These are phyloP conservation scores for Eupithecia subumbrata DNA, from an alignment of 2,888 invertebrate genomes.

Conservation along the genomic window DNA sequence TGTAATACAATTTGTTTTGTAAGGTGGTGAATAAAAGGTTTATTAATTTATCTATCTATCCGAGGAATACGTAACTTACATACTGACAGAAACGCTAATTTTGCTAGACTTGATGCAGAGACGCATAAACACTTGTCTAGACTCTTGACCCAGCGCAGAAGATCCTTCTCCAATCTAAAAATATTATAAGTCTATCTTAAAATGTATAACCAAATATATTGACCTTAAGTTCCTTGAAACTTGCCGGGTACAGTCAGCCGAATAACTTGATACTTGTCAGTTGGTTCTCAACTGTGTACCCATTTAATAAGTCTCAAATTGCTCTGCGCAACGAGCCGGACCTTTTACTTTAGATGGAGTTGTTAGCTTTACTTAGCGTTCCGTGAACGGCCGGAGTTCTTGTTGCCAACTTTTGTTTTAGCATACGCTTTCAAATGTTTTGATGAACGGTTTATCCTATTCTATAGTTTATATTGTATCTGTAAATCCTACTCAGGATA, in stretches of 20 bases:
- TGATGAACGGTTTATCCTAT: slow-evolving; percentile 11
- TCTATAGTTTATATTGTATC: not conserved
- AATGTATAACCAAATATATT: slow-evolving; percentile 6
- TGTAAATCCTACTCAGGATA: not conserved
- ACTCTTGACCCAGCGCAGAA: too few species aligned
- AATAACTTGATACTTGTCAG: slow-evolving; percentile 11
- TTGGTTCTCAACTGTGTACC: slow-evolving; percentile 4
- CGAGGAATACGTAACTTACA: too few species aligned
- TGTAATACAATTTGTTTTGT: too few species aligned
- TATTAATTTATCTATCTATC: too few species aligned
- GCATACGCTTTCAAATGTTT: slow-evolving; percentile 27
- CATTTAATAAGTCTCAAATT: slow-evolving; percentile 12
- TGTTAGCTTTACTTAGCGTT: slow-evolving; percentile 29
- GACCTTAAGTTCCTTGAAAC: slow-evolving; percentile 17
- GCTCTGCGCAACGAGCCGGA: slow-evolving; percentile 2
- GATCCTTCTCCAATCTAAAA: not conserved
- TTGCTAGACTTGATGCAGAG: too few species aligned
- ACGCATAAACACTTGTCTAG: too few species aligned
- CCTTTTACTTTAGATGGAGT: slow-evolving; percentile 19
- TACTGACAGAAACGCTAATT: too few species aligned
- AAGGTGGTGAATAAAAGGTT: too few species aligned
- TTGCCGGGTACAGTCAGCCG: slow-evolving; percentile 13
- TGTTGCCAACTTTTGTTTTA: slow-evolving; percentile 40
- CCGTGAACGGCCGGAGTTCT: slow-evolving; percentile 20
- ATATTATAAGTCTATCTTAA: not conserved